Conservation (phyloP, 2,888 invertebrate genomes). For the Apamea epomidion region DNA sequence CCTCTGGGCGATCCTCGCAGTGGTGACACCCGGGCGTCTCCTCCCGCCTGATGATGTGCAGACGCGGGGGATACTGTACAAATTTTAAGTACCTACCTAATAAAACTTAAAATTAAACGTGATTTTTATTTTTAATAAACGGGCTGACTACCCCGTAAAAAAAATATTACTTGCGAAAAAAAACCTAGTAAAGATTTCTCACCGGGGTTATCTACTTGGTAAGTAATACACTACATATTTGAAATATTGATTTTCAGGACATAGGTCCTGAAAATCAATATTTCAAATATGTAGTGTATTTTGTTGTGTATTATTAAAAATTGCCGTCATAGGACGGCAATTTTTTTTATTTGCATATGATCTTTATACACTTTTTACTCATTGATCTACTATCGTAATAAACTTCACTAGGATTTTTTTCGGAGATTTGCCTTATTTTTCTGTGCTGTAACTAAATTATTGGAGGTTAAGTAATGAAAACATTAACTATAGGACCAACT, state of each 20-base stretch:
- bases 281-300: no score
- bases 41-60: no score
- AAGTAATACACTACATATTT: not conserved
- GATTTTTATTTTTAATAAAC: slow-evolving; percentile 29
- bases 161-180: not conserved
- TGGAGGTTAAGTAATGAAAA: not conserved
- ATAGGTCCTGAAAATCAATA: no score
- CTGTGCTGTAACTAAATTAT: not conserved
- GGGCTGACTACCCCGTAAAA: not conserved
- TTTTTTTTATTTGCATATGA: not conserved
- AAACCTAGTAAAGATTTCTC: not conserved
- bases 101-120: slow-evolving; percentile 65
- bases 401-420: not conserved
- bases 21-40: no score
- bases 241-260: not conserved
- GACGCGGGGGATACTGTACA: slow-evolving; percentile 46
- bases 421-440: not conserved
- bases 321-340: no score
- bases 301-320: no score
- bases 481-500: not conserved
- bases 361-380: not conserved
- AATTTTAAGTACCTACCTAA: slow-evolving; percentile 66
- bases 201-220: not conserved
- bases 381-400: no score
- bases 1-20: no score